Evolutionary conservation across 2,113 vertebrate genomes (phyloP).

Genomic region (Suncus etruscus): DNA sequence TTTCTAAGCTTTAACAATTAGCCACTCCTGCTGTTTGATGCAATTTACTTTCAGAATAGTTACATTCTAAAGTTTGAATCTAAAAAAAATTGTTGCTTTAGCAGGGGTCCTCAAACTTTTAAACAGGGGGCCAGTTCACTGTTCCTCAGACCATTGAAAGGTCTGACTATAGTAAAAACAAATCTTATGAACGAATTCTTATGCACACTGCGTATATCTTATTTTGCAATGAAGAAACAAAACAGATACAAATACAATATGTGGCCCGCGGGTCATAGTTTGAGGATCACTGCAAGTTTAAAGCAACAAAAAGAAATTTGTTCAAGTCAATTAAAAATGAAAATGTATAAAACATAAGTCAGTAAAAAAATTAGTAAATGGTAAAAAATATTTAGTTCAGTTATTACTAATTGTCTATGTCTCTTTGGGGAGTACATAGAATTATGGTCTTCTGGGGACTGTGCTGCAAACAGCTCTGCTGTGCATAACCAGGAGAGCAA

Average conservation of each 20-base stretch:
- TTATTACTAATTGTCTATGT: background rate
- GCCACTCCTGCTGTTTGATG: background rate
- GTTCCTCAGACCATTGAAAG: too few relatives aligned
- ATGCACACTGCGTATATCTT: too few relatives aligned
- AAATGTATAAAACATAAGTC: background rate
- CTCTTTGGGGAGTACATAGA: background rate
- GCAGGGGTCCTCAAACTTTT: too few relatives aligned
- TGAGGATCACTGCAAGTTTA: too few relatives aligned
- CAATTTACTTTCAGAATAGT: conserved; percentile 39
- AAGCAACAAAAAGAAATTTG: background rate
- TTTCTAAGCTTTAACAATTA: conserved; percentile 55
- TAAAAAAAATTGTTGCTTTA: background rate
- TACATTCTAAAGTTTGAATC: background rate
- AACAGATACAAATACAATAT: too few relatives aligned
- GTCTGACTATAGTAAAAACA: too few relatives aligned
- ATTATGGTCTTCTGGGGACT: background rate
- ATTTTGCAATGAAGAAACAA: too few relatives aligned
- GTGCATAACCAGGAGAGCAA: background rate
- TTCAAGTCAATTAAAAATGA: background rate
- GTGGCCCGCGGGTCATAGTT: too few relatives aligned
- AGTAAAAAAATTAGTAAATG: too few relatives aligned
- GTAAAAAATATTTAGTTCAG: too few relatives aligned
- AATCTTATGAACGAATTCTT: too few relatives aligned
- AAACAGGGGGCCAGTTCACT: too few relatives aligned
- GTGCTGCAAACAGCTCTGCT: background rate